Percentiles rank a stretch among this genome's conserved stretches.
Conservation (phyloP, 2,113 vertebrate genomes). For the Petrocephalus microphthalmus region DNA sequence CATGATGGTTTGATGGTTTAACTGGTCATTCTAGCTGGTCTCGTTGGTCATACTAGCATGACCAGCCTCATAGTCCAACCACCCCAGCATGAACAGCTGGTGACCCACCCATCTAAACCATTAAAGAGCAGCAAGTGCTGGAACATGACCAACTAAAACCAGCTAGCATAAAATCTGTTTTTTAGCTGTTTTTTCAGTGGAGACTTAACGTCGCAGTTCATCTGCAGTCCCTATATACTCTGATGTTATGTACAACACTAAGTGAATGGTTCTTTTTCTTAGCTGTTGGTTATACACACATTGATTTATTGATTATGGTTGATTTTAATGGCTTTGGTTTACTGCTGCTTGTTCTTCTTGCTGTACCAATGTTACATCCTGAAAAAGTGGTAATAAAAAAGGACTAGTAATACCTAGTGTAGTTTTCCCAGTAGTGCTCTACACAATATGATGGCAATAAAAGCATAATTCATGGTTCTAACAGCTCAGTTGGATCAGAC, state of each 20-base stretch:
- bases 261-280: neutral
- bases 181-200: neutral
- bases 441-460: neutral
- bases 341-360: neutral
- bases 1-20: neutral
- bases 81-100: too few species aligned
- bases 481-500: neutral
- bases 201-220: neutral
- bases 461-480: neutral
- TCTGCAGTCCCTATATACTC: neutral
- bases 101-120: neutral
- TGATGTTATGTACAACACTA: neutral
- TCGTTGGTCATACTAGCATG: neutral
- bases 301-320: neutral
- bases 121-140: neutral
- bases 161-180: neutral
- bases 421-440: neutral
- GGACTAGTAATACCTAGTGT: neutral
- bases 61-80: too few species aligned
- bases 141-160: neutral
- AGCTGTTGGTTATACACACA: neutral
- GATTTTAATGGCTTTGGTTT: neutral
- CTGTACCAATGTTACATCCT: neutral
- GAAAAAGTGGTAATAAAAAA: conserved; percentile 3
- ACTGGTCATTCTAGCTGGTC: neutral